Conservation (phyloP, 2,888 invertebrate species). For the Drosophila ustulata region DNA sequence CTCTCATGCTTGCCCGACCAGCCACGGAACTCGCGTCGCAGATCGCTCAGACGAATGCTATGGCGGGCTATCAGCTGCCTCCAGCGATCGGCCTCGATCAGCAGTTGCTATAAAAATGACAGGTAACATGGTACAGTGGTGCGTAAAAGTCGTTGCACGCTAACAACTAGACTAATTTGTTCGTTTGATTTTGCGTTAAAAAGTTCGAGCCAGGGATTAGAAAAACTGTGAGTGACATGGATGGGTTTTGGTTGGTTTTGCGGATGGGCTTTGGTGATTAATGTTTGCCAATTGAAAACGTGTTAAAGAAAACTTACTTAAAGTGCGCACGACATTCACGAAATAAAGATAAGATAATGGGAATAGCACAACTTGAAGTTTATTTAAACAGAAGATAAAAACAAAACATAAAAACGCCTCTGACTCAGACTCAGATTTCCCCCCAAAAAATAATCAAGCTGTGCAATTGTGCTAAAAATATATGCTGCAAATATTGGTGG, state of each 20-base stretch:
- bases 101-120: constrained; percentile 78
- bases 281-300: constrained; percentile 52
- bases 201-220: constrained; percentile 48
- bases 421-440: constrained; percentile 26
- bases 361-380: constrained; percentile 52
- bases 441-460: constrained; percentile 27
- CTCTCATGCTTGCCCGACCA: constrained; percentile 84
- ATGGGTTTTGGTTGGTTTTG: constrained; percentile 34
- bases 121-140: constrained; percentile 60
- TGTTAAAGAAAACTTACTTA: constrained; percentile 26
- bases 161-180: constrained; percentile 34
- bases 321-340: constrained; percentile 59
- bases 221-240: constrained; percentile 22
- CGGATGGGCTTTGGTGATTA: constrained; percentile 18
- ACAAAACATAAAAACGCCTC: constrained; percentile 18
- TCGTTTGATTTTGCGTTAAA: constrained; percentile 75
- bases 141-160: constrained; percentile 64
- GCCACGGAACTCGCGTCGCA: constrained; percentile 82
- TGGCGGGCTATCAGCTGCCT: constrained; percentile 82
- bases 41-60: constrained; percentile 77
- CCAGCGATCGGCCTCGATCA: constrained; percentile 83
- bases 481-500: constrained; percentile 28
- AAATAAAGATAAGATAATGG: constrained; percentile 21
- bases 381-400: constrained; percentile 48
- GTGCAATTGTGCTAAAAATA: constrained; percentile 40